Percentiles rank a stretch among this genome's conserved stretches.
phyloP scores from a whole-genome alignment of 2,888 invertebrate genomes.

The Xestia sexstrigata region DNA sequence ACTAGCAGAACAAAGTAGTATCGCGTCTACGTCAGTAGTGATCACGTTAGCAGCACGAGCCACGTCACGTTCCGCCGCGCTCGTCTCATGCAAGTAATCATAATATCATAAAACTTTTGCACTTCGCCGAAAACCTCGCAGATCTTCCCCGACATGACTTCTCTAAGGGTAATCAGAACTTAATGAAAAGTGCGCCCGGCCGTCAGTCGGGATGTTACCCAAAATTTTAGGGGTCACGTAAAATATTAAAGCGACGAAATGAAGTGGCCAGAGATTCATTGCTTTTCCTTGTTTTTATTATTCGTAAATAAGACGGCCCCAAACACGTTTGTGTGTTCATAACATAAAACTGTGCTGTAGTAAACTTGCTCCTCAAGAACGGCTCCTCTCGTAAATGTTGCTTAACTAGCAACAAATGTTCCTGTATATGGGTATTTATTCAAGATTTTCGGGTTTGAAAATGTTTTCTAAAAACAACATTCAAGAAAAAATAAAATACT shows the following conservation, averaged over 20 bases:
- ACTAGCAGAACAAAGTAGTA: conserved; percentile 62
- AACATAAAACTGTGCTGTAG: conserved; percentile 86
- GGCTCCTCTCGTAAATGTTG: conserved; percentile 83
- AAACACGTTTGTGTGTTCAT: conserved; percentile 85
- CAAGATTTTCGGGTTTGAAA: conserved; percentile 61
- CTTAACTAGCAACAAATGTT: conserved; percentile 77
- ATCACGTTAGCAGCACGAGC: conserved; percentile 60
- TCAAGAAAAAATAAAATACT: conserved; percentile 5
- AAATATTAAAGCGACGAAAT: conserved; percentile 90
- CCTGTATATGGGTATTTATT: conserved; percentile 71
- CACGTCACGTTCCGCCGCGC: conserved; percentile 78
- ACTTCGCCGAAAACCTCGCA: conserved; percentile 86
- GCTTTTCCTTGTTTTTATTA: conserved; percentile 90
- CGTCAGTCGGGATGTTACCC: conserved; percentile 80
- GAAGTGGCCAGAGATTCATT: conserved; percentile 90
- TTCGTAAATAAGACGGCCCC: conserved; percentile 88
- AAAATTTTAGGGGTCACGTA: conserved; percentile 90
- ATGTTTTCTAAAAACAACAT: conserved; percentile 40
- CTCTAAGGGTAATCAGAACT: conserved; percentile 88
- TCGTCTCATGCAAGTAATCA: conserved; percentile 88
- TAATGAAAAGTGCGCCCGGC: conserved; percentile 89
- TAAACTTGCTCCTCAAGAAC: conserved; percentile 81
- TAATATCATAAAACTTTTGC: conserved; percentile 90
- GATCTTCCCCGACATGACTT: conserved; percentile 80
- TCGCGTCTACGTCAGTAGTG: conserved; percentile 66